These are phyloP conservation scores for Vannuccia rotundouncinata DNA, from an alignment of 2,888 invertebrate species.

Conservation along the genomic window DNA sequence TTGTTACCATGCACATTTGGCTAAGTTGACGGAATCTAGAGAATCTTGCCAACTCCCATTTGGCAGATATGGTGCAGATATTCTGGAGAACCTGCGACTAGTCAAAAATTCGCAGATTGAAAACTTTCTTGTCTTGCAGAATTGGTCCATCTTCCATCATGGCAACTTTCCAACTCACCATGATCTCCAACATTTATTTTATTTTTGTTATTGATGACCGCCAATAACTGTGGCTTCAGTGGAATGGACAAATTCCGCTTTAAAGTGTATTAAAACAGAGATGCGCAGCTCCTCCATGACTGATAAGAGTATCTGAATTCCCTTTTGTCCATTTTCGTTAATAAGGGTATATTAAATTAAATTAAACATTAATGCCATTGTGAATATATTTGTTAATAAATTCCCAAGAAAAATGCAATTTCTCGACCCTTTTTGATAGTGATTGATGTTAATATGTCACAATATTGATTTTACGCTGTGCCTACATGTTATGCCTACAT, in stretches of 20 bases:
- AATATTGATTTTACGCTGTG: too few relatives aligned
- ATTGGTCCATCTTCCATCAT: not conserved
- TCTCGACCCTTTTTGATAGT: too few relatives aligned
- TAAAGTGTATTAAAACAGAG: constrained; percentile 4
- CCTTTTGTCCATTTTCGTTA: too few relatives aligned
- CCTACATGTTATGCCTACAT: too few relatives aligned
- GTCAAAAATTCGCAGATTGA: not conserved
- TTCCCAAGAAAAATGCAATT: too few relatives aligned
- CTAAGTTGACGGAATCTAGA: not conserved
- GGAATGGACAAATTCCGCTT: constrained; percentile 11
- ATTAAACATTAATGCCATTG: too few relatives aligned
- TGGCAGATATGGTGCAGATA: not conserved
- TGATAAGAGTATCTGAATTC: too few relatives aligned
- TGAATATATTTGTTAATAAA: too few relatives aligned
- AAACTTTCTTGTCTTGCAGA: not conserved
- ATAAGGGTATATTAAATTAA: too few relatives aligned
- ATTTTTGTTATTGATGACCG: not conserved
- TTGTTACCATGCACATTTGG: constrained; percentile 2
- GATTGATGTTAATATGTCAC: too few relatives aligned
- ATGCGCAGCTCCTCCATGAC: too few relatives aligned
- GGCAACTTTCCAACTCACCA: not conserved
- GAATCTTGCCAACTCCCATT: not conserved
- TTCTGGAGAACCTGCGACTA: not conserved
- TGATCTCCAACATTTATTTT: not conserved
- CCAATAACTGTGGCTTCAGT: constrained; percentile 20